Conservation (phyloP, 1,140 invertebrate genomes). For the Solen grandis region DNA sequence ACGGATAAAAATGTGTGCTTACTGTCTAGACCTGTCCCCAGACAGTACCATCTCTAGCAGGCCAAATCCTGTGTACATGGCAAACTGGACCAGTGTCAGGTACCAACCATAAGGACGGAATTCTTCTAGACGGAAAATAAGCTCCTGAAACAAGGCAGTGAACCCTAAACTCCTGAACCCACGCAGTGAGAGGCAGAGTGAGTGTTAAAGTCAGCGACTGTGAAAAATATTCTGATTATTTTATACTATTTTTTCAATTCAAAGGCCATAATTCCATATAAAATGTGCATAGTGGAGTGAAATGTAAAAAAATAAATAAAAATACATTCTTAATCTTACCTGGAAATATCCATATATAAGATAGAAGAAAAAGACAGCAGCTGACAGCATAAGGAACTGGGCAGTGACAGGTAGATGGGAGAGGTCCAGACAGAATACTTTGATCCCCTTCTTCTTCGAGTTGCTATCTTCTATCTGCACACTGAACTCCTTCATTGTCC, state of each 20-base stretch:
- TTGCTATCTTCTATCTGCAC: neutral
- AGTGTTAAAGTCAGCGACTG: neutral
- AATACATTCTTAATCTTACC: conserved; percentile 80
- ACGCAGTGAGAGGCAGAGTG: neutral
- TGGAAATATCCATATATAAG: conserved; percentile 95
- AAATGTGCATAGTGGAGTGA: neutral
- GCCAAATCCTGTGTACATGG: conserved; percentile 91
- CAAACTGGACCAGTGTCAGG: conserved; percentile 95
- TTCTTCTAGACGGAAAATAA: conserved; percentile 94
- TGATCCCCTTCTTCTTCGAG: conserved; percentile 80
- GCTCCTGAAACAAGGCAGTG: conserved; percentile 85
- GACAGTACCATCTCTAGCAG: conserved; percentile 87
- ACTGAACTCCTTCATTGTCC: neutral
- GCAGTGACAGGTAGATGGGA: conserved; percentile 83
- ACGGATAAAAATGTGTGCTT: too few relatives aligned
- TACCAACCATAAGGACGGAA: conserved; percentile 96
- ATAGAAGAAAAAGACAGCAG: conserved; percentile 93
- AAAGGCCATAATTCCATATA: neutral
- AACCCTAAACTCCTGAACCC: neutral
- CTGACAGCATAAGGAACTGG: conserved; percentile 90
- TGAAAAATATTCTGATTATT: neutral
- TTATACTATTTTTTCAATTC: neutral
- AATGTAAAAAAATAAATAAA: neutral
- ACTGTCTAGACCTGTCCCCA: conserved; percentile 86
- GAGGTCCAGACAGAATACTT: conserved; percentile 89